Conservation (phyloP, 2,797 vertebrate species). For the Holocentrus rufus region DNA sequence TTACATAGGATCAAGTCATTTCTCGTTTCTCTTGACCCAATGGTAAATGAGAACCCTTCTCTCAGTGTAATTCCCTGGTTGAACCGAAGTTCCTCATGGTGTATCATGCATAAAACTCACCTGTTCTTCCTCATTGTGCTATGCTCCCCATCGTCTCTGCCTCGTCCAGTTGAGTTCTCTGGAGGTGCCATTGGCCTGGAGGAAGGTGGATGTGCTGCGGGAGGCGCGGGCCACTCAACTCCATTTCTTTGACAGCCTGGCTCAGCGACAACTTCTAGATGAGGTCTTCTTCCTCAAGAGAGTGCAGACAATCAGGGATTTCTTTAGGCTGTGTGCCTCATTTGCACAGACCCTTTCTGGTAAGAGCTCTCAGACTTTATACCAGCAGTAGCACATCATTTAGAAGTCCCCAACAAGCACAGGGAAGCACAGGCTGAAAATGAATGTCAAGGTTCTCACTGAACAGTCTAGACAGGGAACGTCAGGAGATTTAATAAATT, state of each 20-base stretch:
- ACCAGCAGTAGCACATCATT: no score
- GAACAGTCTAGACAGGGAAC: no score
- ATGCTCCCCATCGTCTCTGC: neutral
- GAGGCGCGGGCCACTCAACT: constrained; percentile 92
- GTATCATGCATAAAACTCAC: neutral
- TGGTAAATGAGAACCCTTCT: no score
- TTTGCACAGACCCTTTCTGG: constrained; percentile 95
- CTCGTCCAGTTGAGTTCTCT: constrained; percentile 90
- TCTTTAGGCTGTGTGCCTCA: constrained; percentile 93
- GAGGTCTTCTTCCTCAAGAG: constrained; percentile 98
- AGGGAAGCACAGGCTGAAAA: no score
- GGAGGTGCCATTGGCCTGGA: constrained; percentile 93
- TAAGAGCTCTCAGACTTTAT: no score
- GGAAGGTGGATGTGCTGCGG: constrained; percentile 93
- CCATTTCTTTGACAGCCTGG: constrained; percentile 90
- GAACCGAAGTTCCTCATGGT: no score
- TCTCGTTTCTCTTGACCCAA: no score
- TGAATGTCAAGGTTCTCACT: no score
- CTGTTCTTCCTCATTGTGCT: neutral
- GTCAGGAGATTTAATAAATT: no score
- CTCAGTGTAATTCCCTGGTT: no score
- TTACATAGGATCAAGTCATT: no score
- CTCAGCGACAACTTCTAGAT: constrained; percentile 90
- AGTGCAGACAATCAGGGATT: constrained; percentile 95
- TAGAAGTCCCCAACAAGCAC: no score